Conservation (phyloP, 2,797 vertebrate species). For the Setipinna tenuifilis region DNA sequence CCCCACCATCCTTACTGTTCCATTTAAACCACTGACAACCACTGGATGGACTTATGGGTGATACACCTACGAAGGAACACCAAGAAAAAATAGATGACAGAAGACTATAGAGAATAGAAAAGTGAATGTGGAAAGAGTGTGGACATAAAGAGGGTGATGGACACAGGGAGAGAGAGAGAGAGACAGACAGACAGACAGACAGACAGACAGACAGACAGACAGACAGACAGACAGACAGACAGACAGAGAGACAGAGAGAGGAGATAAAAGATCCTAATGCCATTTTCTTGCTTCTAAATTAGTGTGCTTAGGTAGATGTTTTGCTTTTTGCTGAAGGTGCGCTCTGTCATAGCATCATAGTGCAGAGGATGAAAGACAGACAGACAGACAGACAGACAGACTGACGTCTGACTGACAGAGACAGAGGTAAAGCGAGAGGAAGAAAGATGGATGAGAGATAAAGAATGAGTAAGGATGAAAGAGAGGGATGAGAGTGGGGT, state of each 20-base stretch:
- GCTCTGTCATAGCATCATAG: not conserved
- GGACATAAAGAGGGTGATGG: too few species aligned
- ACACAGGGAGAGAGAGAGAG: too few species aligned
- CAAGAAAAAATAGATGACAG: not conserved
- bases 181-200: not conserved
- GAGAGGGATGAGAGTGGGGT: too few species aligned
- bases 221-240: not conserved
- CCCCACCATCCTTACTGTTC: not conserved
- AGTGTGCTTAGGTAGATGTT: conserved; percentile 67
- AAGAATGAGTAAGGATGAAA: too few species aligned
- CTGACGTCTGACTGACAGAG: too few species aligned
- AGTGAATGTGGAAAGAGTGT: too few species aligned
- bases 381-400: too few species aligned
- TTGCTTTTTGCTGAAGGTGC: conserved; percentile 34
- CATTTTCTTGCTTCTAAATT: conserved; percentile 66
- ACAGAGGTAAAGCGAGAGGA: not conserved
- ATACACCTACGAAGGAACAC: not conserved
- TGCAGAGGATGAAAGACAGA: not conserved
- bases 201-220: not conserved
- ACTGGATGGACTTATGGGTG: conserved; percentile 24
- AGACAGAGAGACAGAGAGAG: not conserved
- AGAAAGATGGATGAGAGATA: too few species aligned
- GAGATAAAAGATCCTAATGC: conserved; percentile 52
- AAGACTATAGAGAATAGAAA: not conserved
- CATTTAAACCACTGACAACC: not conserved